A percentile compares a stretch with the other conserved stretches of the same genome.
These are phyloP conservation scores for Drosophila nasuta DNA, from an alignment of 1,140 invertebrate species.

Conservation along the genomic window DNA sequence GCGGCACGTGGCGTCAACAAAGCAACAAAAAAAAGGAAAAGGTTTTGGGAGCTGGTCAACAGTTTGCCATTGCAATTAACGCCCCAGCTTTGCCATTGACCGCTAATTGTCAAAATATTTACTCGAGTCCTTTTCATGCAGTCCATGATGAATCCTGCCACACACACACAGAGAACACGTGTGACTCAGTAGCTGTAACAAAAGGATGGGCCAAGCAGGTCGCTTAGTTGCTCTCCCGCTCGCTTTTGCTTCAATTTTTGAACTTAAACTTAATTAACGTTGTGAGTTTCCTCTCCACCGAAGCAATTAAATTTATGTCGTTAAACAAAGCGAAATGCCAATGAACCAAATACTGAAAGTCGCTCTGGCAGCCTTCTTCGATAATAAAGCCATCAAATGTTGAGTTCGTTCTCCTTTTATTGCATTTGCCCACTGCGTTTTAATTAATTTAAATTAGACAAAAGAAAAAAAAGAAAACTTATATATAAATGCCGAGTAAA, in stretches of 20 bases:
- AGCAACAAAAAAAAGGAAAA: background rate
- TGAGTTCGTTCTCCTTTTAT: constrained; percentile 63
- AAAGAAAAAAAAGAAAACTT: constrained; percentile 21
- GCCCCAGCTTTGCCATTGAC: constrained; percentile 70
- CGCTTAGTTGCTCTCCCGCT: constrained; percentile 1
- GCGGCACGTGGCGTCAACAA: constrained; percentile 59
- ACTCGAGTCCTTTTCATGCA: constrained; percentile 47
- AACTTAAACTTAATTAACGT: constrained; percentile 74
- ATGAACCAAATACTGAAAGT: constrained; percentile 49
- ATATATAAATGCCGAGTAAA: background rate
- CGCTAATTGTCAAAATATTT: constrained; percentile 84
- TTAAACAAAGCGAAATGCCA: constrained; percentile 74
- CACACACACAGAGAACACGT: constrained; percentile 6
- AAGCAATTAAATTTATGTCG: constrained; percentile 72
- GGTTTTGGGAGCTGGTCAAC: constrained; percentile 35
- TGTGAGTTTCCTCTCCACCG: constrained; percentile 28
- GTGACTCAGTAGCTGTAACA: constrained; percentile 14
- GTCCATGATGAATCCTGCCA: constrained; percentile 9
- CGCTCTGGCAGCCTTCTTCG: constrained; percentile 23
- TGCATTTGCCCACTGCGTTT: constrained; percentile 61
- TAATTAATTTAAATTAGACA: constrained; percentile 81
- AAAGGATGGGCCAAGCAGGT: background rate
- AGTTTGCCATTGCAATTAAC: constrained; percentile 75
- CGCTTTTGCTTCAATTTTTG: constrained; percentile 51
- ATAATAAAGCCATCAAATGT: constrained; percentile 76